Evolutionary conservation across 1,140 invertebrate genomes (phyloP).

Genomic region (Bombus polaris): DNA sequence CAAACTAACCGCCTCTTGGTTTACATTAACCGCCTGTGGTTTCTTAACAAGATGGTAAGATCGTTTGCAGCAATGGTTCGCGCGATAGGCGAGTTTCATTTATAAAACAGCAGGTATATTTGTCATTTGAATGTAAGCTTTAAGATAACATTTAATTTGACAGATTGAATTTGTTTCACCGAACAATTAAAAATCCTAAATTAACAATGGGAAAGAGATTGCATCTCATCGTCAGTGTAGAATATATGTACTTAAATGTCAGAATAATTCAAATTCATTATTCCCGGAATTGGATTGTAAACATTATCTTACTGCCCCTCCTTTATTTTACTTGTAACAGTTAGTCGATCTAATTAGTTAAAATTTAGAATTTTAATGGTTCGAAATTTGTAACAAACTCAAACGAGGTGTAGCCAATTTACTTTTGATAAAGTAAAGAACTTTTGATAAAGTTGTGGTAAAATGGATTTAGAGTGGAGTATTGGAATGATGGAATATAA

Average conservation of each 20-base stretch:
- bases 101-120: neutral
- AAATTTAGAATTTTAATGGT: neutral
- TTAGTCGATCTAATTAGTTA: neutral
- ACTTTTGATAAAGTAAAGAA: neutral
- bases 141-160: neutral
- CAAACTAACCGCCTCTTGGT: neutral
- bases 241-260: no score
- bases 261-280: neutral
- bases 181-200: no score
- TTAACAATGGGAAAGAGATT: no score
- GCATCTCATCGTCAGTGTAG: neutral
- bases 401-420: neutral
- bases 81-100: conserved; percentile 4
- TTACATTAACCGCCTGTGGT: conserved; percentile 4
- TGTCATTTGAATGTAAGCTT: neutral
- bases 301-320: neutral
- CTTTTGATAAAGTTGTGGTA: neutral
- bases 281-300: neutral
- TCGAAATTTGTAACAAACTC: neutral
- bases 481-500: neutral
- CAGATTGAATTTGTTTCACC: neutral
- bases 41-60: conserved; percentile 2
- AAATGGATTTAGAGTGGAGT: neutral
- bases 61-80: neutral
- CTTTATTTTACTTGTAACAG: neutral